Evolutionary conservation across 2,113 vertebrate species (phyloP).

Genomic region (Hylia prasina): DNA sequence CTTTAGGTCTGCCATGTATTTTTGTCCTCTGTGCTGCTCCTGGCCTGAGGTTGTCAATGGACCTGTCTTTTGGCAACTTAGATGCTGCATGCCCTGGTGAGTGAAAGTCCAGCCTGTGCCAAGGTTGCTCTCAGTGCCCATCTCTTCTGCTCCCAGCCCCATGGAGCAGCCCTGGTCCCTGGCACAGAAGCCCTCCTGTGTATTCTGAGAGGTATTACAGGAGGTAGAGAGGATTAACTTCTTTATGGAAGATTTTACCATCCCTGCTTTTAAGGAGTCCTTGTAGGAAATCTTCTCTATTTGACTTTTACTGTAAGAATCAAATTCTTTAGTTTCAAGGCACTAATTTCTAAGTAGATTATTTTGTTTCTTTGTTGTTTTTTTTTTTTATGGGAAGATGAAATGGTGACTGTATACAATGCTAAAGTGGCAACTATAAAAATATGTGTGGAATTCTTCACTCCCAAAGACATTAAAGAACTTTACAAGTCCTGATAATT

Average conservation of each 20-base stretch:
- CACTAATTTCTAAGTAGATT: background rate
- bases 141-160: background rate
- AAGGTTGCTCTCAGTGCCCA: background rate
- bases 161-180: background rate
- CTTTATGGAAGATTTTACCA: background rate
- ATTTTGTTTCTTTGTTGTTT: background rate
- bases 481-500: background rate
- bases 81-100: background rate
- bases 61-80: fast-evolving
- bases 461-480: background rate
- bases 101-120: background rate
- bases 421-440: background rate
- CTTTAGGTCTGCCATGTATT: fast-evolving
- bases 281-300: background rate
- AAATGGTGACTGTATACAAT: background rate
- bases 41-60: background rate
- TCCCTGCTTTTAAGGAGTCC: background rate
- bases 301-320: background rate
- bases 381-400: background rate
- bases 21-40: background rate
- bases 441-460: background rate
- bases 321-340: background rate
- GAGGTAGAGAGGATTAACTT: background rate
- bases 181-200: background rate
- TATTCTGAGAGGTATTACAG: background rate